Evolutionary conservation across 2,113 vertebrate genomes (phyloP).

Genomic region (Pygoscelis adeliae): DNA sequence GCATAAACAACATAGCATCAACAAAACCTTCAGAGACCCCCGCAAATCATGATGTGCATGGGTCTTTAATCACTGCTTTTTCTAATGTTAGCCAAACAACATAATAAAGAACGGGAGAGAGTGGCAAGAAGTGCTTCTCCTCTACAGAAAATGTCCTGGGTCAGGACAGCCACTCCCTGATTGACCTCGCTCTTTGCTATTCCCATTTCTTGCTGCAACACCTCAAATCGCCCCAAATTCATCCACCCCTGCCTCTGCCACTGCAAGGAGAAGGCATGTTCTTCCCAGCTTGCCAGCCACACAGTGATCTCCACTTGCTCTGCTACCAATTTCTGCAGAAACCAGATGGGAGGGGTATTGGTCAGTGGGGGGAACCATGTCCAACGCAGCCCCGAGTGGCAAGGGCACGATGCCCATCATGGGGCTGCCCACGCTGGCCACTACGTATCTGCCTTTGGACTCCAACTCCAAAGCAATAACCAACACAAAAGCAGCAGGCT

Average conservation of each 20-base stretch:
- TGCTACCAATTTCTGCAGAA: background rate
- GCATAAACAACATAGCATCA: background rate
- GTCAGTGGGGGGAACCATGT: fast-evolving
- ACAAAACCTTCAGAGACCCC: background rate
- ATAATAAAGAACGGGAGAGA: background rate
- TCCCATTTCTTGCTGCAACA: background rate
- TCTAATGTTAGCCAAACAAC: background rate
- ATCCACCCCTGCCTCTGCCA: background rate
- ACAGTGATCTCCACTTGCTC: background rate
- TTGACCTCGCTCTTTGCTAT: background rate
- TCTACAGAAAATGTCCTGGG: background rate
- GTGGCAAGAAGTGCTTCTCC: background rate
- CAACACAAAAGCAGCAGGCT: background rate
- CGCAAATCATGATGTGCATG: background rate
- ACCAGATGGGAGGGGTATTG: fast-evolving
- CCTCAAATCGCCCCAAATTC: background rate
- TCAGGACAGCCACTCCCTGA: background rate
- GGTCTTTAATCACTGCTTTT: background rate
- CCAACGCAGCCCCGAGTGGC: background rate
- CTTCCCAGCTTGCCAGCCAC: background rate
- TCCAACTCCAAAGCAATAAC: background rate
- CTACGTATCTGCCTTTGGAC: background rate
- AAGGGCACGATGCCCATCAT: fast-evolving
- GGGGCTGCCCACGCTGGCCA: background rate
- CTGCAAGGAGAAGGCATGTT: background rate